A percentile compares a stretch with the other conserved stretches of the same genome.
These are phyloP conservation scores for Carduelis carduelis DNA, from an alignment of 2,797 vertebrate species.

Conservation along the genomic window DNA sequence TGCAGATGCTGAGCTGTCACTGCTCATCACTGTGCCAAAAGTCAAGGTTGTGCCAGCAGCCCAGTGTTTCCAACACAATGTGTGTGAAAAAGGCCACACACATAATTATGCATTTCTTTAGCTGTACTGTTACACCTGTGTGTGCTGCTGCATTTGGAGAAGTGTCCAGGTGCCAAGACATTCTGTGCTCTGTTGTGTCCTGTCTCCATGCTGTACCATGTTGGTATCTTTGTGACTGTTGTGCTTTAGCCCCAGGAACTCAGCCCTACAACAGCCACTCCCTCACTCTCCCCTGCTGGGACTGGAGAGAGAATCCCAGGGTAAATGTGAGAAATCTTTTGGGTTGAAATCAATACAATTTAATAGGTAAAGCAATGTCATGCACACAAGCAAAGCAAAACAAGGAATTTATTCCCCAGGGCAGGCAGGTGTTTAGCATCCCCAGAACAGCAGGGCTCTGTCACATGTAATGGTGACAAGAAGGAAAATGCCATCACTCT, in stretches of 20 bases:
- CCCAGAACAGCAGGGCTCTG: neutral
- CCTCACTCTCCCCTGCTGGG: neutral
- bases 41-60: neutral
- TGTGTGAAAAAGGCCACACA: neutral
- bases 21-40: neutral
- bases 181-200: neutral
- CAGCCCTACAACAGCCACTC: neutral
- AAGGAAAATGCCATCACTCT: neutral
- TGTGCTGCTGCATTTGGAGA: neutral
- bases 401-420: neutral
- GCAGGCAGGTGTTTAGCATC: neutral
- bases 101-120: neutral
- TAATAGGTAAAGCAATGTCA: neutral
- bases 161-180: neutral
- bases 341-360: neutral
- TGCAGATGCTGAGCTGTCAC: neutral
- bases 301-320: neutral
- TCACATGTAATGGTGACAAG: neutral
- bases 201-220: fast-evolving
- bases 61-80: neutral
- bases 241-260: neutral
- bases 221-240: neutral
- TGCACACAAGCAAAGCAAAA: neutral
- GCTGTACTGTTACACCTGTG: fast-evolving
- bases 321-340: neutral